Conservation (phyloP, 2,113 vertebrate genomes). For the Cyanistes caeruleus region DNA sequence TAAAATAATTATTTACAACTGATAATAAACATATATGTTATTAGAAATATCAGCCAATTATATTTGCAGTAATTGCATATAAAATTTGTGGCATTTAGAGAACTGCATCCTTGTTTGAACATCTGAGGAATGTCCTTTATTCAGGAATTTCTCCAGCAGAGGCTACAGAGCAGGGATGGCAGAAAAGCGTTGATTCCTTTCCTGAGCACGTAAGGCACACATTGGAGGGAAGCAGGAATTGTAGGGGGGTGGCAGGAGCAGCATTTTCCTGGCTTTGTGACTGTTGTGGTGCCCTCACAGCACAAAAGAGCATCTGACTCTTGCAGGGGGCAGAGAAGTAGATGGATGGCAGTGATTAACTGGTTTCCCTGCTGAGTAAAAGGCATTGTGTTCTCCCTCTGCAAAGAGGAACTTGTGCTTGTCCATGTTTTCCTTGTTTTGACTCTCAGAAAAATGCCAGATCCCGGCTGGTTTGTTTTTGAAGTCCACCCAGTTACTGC, state of each 20-base stretch:
- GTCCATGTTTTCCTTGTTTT: neutral
- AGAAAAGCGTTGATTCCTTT: neutral
- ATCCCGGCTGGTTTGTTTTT: neutral
- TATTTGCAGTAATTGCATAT: neutral
- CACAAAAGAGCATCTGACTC: neutral
- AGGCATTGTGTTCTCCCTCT: neutral
- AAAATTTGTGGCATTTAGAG: neutral
- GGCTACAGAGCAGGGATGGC: neutral
- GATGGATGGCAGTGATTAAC: neutral
- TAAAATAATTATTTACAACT: neutral
- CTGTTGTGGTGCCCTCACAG: neutral
- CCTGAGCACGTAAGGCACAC: neutral
- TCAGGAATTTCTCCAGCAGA: neutral
- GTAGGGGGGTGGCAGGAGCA: neutral
- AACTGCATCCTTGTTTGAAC: neutral
- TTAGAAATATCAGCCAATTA: neutral
- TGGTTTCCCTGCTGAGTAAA: neutral
- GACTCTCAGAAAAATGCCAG: neutral
- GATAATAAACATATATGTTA: neutral
- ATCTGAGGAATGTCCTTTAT: neutral
- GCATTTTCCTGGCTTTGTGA: neutral
- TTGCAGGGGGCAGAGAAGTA: neutral
- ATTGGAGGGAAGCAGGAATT: neutral
- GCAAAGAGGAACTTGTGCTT: neutral
- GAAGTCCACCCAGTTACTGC: neutral